Evolutionary conservation across 2,797 vertebrate genomes (phyloP).

Genomic region (Halcyon badia): DNA sequence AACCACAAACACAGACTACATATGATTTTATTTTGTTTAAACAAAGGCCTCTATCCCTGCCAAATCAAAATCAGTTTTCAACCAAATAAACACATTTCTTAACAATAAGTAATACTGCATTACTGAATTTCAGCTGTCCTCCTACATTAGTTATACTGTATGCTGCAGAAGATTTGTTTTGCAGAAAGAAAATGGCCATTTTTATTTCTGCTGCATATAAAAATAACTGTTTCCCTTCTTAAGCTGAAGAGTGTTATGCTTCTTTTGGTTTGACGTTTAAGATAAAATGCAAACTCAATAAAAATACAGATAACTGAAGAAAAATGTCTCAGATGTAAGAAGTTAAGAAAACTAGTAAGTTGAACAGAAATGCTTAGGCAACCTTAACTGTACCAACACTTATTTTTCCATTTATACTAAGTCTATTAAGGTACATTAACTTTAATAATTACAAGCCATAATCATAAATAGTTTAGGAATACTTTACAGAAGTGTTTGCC

Average conservation of each 20-base stretch:
- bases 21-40: background rate
- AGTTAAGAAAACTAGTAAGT: background rate
- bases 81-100: background rate
- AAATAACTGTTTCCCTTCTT: background rate
- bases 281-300: background rate
- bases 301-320: background rate
- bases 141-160: background rate
- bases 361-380: background rate
- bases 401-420: background rate
- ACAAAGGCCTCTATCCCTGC: background rate
- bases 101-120: background rate
- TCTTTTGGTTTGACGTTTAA: background rate
- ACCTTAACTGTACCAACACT: background rate
- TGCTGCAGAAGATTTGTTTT: background rate
- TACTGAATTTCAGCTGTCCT: constrained; percentile 48
- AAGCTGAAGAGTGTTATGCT: background rate
- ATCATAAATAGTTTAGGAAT: background rate
- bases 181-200: background rate
- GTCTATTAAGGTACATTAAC: constrained; percentile 15
- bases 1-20: background rate
- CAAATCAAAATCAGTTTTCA: constrained; percentile 20
- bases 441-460: constrained; percentile 28
- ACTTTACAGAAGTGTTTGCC: background rate
- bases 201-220: background rate
- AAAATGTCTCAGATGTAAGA: background rate